Conservation (phyloP, 1,140 invertebrate genomes). For the Vanessa atalanta region DNA sequence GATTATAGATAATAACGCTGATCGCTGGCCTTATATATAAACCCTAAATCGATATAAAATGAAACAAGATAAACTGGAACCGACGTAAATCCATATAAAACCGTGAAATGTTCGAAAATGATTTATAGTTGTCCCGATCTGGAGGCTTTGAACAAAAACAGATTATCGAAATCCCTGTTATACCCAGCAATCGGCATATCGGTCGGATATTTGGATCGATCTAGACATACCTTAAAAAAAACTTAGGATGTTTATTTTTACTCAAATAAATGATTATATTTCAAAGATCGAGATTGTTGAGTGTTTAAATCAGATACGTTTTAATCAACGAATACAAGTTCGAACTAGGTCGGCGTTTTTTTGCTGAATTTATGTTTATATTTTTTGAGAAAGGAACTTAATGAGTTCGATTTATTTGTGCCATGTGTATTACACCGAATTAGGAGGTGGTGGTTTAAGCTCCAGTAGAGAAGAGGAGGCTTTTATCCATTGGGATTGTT, state of each 20-base stretch:
- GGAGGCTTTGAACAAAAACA: constrained; percentile 69
- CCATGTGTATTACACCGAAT: too few relatives aligned
- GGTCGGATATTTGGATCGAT: constrained; percentile 44
- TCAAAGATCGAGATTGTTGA: too few relatives aligned
- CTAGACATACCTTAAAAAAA: neutral
- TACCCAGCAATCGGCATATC: constrained; percentile 55
- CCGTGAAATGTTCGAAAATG: constrained; percentile 74
- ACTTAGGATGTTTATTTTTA: neutral
- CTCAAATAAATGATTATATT: too few relatives aligned
- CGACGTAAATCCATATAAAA: constrained; percentile 67
- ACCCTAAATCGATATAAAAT: constrained; percentile 64
- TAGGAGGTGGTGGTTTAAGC: too few relatives aligned
- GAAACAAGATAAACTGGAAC: constrained; percentile 65
- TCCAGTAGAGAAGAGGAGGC: too few relatives aligned
- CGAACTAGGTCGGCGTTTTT: too few relatives aligned
- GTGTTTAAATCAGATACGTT: too few relatives aligned
- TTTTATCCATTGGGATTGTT: too few relatives aligned
- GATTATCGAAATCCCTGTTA: constrained; percentile 73
- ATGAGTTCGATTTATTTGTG: too few relatives aligned
- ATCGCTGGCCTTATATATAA: constrained; percentile 32
- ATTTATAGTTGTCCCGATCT: constrained; percentile 70
- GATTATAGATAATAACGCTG: constrained; percentile 36
- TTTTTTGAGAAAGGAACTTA: too few relatives aligned
- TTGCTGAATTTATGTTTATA: too few relatives aligned
- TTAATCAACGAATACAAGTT: too few relatives aligned